These are phyloP conservation scores for Brachylomia viminalis DNA, from an alignment of 2,888 invertebrate genomes.

Conservation along the genomic window DNA sequence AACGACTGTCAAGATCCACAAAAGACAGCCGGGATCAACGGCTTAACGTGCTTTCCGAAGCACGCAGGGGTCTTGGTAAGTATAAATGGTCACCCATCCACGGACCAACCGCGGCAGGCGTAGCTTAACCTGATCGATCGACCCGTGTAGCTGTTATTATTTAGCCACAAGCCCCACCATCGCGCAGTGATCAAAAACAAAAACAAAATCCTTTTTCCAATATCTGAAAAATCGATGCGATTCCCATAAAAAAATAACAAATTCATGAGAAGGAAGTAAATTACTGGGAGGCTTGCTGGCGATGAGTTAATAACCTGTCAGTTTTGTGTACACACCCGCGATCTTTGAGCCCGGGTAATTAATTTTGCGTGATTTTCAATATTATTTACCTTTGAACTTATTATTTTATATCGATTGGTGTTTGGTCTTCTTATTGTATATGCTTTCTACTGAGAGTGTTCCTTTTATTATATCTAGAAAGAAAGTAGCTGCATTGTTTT, in stretches of 20 bases:
- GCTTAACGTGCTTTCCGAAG: no score
- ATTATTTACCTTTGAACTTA: slow-evolving; percentile 16
- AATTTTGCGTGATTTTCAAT: slow-evolving; percentile 32
- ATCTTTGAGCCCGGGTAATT: slow-evolving; percentile 27
- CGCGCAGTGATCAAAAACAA: not conserved
- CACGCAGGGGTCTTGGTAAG: no score
- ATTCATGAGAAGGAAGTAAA: slow-evolving; percentile 22
- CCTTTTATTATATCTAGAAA: not conserved
- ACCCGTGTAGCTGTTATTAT: no score
- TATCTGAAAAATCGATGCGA: slow-evolving; percentile 7
- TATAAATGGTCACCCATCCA: no score
- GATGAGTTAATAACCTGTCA: slow-evolving; percentile 49
- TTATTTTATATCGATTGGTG: slow-evolving; percentile 4
- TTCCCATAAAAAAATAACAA: not conserved
- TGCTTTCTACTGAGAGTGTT: not conserved
- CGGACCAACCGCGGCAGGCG: no score
- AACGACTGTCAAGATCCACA: no score
- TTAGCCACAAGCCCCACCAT: not conserved
- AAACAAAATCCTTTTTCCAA: not conserved
- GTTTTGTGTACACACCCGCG: slow-evolving; percentile 8
- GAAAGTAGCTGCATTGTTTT: no score
- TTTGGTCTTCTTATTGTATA: not conserved
- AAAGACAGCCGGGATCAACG: no score
- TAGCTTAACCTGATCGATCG: no score
- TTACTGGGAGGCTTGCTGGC: slow-evolving; percentile 23